Percentiles rank a stretch among this genome's conserved stretches.
Conservation (phyloP, 2,797 vertebrate genomes). For the Oryzias sinensis region DNA sequence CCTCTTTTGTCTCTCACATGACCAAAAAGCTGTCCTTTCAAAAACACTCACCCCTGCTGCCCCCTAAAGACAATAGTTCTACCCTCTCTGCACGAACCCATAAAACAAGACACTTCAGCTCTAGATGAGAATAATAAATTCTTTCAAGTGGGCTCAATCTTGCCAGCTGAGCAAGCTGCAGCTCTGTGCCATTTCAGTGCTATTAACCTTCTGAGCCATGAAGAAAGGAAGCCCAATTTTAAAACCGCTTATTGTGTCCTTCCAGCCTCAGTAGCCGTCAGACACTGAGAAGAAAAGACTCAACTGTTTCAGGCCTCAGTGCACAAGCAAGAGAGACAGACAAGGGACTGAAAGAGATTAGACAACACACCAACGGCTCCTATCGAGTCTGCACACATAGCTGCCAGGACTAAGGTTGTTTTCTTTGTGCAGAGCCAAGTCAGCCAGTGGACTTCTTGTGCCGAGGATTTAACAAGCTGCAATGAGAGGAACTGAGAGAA, state of each 20-base stretch:
- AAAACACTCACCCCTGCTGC: slow-evolving; percentile 78
- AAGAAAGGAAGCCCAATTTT: slow-evolving; percentile 71
- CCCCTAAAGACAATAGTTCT: slow-evolving; percentile 77
- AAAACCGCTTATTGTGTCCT: slow-evolving; percentile 75
- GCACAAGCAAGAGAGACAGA: slow-evolving; percentile 69
- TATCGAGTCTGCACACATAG: slow-evolving; percentile 62
- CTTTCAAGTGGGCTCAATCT: slow-evolving; percentile 76
- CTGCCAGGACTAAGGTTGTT: slow-evolving; percentile 71
- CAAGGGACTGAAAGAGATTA: slow-evolving; percentile 72
- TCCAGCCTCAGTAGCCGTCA: slow-evolving; percentile 68
- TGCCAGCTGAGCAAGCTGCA: slow-evolving; percentile 56
- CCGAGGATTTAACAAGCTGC: slow-evolving; percentile 46
- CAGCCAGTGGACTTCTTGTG: slow-evolving; percentile 66
- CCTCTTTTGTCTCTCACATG: slow-evolving; percentile 70
- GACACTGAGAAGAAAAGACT: slow-evolving; percentile 72
- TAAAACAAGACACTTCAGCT: slow-evolving; percentile 66
- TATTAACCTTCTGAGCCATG: slow-evolving; percentile 75
- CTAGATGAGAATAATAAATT: slow-evolving; percentile 74
- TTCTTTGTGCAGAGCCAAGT: slow-evolving; percentile 68
- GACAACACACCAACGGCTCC: slow-evolving; percentile 62
- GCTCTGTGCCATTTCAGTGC: slow-evolving; percentile 70
- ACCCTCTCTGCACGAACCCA: slow-evolving; percentile 63
- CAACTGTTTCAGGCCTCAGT: slow-evolving; percentile 75
- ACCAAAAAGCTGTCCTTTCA: slow-evolving; percentile 65
- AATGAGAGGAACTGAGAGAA: slow-evolving; percentile 47